Base-by-base conservation (phyloP, 2,888 invertebrate genomes). In the Phragmatobia fuliginosa region DNA sequence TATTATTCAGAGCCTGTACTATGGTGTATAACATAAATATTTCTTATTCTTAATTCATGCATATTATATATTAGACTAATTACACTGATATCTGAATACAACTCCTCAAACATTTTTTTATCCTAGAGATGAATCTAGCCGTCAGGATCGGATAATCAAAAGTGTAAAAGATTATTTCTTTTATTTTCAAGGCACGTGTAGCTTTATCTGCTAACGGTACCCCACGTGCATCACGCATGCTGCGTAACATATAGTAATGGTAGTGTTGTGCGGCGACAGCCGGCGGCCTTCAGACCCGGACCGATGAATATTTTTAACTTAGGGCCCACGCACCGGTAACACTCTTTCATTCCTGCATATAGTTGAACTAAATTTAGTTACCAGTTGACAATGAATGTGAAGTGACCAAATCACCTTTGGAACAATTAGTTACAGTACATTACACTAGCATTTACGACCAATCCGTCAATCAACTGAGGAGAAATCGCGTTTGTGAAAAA, bases 211-310 rank as follows among this genome's bases (percentile, higher is more conserved):
- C 83, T 79, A 76, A 79, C 91, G 25, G 77, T 93, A 88, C 89
- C 65, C 78, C 92, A 91, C 91, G 90, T 89, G 90, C 88, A 89
- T 76, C 88, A 87, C 89, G 91, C 93, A 91, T 91, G 92, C 87
- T 84, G 87, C 86, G 88, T 87, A 87, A 85, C 87, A 82, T 79
- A 83, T 81, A 85, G 87, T 87, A 89, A 87, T 83, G 89, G 83
- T 85, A 84, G 87, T 78, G 85, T 87, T 84, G 85, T 81, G 76
- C 73, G 82, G 74, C 84, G 81, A 79, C 83, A 76, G 79, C 75
- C 80, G 77, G 71, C 81, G 89, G 85, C 91, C 91, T 90, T 90
- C 91, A 77, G 56, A 69, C 68, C 78, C 79, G 69, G 78, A 78
- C 77, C 75, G 75, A 77, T 82, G 80, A 84, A 85, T 86, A 87